phyloP scores from a whole-genome alignment of 2,888 invertebrate species.

The Cephus nigrinus region DNA sequence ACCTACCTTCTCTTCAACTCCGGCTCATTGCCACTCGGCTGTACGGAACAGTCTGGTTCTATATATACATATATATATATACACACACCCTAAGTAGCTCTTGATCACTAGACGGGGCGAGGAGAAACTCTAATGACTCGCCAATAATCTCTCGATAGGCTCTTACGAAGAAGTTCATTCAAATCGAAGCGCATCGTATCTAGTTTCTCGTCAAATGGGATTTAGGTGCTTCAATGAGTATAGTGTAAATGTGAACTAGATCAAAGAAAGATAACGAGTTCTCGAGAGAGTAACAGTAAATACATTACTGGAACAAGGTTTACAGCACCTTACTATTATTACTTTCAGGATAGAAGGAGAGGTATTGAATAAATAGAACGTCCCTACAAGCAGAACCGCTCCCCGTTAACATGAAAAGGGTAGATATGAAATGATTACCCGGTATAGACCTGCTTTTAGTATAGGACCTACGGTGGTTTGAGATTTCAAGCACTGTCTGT shows the following conservation, averaged over 20 bases:
- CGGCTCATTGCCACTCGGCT: constrained; percentile 27
- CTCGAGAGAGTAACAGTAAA: not conserved
- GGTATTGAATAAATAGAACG: not conserved
- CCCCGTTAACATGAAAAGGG: constrained; percentile 1
- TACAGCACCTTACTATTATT: not conserved
- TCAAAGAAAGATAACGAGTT: not conserved
- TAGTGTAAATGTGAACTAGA: not conserved
- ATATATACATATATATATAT: not conserved
- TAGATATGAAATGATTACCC: not conserved
- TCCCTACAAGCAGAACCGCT: not conserved
- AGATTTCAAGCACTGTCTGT: not conserved
- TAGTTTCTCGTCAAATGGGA: not conserved
- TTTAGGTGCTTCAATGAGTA: not conserved
- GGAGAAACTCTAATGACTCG: not conserved
- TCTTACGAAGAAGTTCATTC: not conserved
- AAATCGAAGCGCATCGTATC: not conserved
- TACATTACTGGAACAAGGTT: not conserved
- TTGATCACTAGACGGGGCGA: not conserved
- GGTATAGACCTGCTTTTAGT: not conserved
- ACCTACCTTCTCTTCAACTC: constrained; percentile 22
- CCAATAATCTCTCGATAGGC: constrained; percentile 6
- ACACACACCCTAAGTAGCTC: not conserved
- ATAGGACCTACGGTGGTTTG: not conserved
- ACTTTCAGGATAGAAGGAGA: not conserved
- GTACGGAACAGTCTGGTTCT: constrained; percentile 22